Conservation (phyloP, 2,888 invertebrate genomes). For the Himalopsyche tibetana region DNA sequence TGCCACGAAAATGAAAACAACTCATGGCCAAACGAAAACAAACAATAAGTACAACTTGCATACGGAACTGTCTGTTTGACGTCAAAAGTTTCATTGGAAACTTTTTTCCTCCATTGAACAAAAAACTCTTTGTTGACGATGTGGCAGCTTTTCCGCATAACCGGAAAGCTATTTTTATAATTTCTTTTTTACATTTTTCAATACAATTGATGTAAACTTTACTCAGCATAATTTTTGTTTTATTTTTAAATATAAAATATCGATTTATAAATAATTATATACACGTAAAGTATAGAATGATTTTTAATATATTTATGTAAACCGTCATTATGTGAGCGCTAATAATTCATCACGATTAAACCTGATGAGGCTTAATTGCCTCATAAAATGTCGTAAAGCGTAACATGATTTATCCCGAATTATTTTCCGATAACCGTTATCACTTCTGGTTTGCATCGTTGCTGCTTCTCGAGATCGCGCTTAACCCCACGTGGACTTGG, state of each 20-base stretch:
- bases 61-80: constrained; percentile 1
- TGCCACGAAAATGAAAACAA: constrained; percentile 28
- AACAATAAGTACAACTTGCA: not conserved
- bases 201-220: too few species aligned
- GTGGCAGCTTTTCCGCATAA: not conserved
- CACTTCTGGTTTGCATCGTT: constrained; percentile 19
- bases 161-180: constrained; percentile 1
- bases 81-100: not conserved
- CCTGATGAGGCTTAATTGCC: not conserved
- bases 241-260: too few species aligned
- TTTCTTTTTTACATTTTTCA: not conserved
- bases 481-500: not conserved
- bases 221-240: too few species aligned
- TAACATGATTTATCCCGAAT: constrained; percentile 27
- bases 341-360: constrained; percentile 5
- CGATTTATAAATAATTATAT: too few species aligned
- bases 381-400: not conserved
- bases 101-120: not conserved
- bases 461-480: not conserved
- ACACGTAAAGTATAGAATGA: too few species aligned
- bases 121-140: constrained; percentile 13
- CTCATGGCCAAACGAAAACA: not conserved
- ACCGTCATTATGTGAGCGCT: too few species aligned
- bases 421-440: constrained; percentile 19
- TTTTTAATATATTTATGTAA: too few species aligned